phyloP scores from a whole-genome alignment of 2,888 invertebrate genomes.

The Plebejus argus region DNA sequence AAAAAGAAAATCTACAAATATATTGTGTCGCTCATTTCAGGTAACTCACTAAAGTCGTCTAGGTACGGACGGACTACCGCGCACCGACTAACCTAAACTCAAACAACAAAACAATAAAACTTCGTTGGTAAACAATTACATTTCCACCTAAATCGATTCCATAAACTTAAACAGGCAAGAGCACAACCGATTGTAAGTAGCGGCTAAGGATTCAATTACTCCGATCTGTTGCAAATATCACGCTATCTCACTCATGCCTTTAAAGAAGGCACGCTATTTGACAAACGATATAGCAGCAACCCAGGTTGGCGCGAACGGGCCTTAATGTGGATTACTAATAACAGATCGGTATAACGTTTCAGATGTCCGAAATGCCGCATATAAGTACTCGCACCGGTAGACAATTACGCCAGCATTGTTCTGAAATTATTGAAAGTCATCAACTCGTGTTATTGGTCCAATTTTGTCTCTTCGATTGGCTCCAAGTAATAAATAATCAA shows the following conservation, averaged over 20 bases:
- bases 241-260: neutral
- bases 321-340: neutral
- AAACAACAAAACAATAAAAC: slow-evolving; percentile 70
- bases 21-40: slow-evolving; percentile 71
- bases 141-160: slow-evolving; percentile 74
- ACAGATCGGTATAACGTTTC: slow-evolving; percentile 35
- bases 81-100: slow-evolving; percentile 58
- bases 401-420: slow-evolving; percentile 12
- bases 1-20: slow-evolving; percentile 70
- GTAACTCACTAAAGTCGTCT: slow-evolving; percentile 74
- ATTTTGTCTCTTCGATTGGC: neutral
- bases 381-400: slow-evolving; percentile 27
- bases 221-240: neutral
- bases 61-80: slow-evolving; percentile 61
- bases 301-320: neutral
- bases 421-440: neutral
- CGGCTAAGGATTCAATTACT: slow-evolving; percentile 54
- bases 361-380: slow-evolving; percentile 57
- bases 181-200: slow-evolving; percentile 82
- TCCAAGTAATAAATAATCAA: no score
- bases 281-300: neutral
- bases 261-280: neutral
- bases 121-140: slow-evolving; percentile 81
- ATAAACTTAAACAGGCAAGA: slow-evolving; percentile 82
- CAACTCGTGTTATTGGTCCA: neutral